Conservation (phyloP, 2,797 vertebrate species). For the Poliocrania exsul region DNA sequence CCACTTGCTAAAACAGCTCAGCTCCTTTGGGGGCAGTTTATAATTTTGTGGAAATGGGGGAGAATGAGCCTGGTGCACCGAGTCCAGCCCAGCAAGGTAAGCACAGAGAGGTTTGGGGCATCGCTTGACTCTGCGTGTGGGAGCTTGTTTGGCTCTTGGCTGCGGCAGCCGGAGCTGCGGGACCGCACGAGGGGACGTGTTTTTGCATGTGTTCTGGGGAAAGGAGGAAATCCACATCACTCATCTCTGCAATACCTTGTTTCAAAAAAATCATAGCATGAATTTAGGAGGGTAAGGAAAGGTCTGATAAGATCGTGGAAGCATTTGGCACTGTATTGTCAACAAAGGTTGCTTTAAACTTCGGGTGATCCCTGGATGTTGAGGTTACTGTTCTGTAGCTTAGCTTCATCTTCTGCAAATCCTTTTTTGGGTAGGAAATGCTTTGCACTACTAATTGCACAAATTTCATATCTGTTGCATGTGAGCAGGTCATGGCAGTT, state of each 20-base stretch:
- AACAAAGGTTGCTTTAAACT: background rate
- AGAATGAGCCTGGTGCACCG: slow-evolving; percentile 70
- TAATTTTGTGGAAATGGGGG: slow-evolving; percentile 63
- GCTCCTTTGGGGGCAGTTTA: background rate
- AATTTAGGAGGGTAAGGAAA: background rate
- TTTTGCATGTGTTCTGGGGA: background rate
- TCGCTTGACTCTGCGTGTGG: background rate
- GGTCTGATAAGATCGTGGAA: background rate
- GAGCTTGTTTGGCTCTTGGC: background rate
- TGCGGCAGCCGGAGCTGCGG: background rate
- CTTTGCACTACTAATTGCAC: background rate
- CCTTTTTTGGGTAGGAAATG: background rate
- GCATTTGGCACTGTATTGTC: background rate
- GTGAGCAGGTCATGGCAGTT: background rate
- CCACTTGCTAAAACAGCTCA: slow-evolving; percentile 29
- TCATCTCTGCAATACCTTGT: accelerated
- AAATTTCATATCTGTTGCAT: background rate
- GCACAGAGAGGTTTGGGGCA: slow-evolving; percentile 10
- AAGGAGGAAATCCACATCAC: background rate
- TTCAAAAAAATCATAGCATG: background rate
- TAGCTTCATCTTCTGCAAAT: background rate
- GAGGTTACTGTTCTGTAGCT: background rate
- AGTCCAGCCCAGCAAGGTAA: slow-evolving; percentile 83
- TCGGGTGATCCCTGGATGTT: background rate
- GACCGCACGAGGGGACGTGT: background rate